These are phyloP conservation scores for Mirza zaza DNA, from an alignment of 2,113 vertebrate species.

Conservation along the genomic window DNA sequence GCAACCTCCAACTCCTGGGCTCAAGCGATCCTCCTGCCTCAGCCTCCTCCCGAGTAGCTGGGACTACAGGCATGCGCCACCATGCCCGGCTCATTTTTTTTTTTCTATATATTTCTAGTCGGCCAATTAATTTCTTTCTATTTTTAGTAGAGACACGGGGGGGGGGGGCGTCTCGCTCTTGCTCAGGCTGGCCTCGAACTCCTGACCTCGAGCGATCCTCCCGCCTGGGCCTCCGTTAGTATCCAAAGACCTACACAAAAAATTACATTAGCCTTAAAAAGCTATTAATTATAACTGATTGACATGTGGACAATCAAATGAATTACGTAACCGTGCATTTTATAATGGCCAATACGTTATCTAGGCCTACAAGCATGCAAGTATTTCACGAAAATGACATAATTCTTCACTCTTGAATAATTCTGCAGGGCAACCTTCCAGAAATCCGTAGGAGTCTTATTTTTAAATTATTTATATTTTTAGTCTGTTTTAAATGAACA, in stretches of 20 bases:
- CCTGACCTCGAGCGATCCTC: too few species aligned
- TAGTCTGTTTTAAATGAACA: constrained; percentile 36
- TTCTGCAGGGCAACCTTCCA: not conserved
- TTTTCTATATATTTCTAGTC: too few species aligned
- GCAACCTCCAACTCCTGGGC: too few species aligned
- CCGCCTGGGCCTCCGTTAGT: not conserved
- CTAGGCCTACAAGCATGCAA: not conserved
- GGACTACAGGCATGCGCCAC: too few species aligned
- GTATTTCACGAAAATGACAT: constrained; percentile 49
- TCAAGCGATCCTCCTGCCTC: too few species aligned
- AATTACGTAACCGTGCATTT: not conserved
- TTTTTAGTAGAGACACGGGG: too few species aligned
- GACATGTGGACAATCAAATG: constrained; percentile 30
- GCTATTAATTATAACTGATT: constrained; percentile 1
- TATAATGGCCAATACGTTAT: constrained; percentile 30
- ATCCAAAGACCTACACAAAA: constrained; percentile 3
- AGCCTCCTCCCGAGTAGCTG: too few species aligned
- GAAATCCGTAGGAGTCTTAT: constrained; percentile 5
- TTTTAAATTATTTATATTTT: constrained; percentile 43
- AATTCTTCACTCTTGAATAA: constrained; percentile 44
- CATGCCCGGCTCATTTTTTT: too few species aligned
- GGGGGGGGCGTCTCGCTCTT: too few species aligned
- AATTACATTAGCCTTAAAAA: constrained; percentile 5
- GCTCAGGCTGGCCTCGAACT: too few species aligned
- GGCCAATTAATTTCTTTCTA: too few species aligned